Percentiles rank a stretch among this genome's conserved stretches.
These are phyloP conservation scores for Daktulosphaira vitifoliae DNA, from an alignment of 1,140 invertebrate species.

Conservation along the genomic window DNA sequence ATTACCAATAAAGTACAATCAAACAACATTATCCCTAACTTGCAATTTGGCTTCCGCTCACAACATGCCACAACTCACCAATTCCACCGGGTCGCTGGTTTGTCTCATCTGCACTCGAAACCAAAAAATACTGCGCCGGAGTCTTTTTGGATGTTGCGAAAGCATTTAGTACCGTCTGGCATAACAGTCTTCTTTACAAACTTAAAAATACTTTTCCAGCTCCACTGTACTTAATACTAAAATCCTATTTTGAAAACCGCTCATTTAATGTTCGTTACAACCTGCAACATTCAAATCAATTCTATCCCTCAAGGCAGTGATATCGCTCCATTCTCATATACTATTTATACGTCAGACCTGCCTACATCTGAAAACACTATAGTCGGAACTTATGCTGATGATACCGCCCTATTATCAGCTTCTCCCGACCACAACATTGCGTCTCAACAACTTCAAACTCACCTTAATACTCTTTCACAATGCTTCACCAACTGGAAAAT, in stretches of 20 bases:
- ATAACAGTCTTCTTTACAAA: not conserved
- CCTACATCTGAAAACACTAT: not conserved
- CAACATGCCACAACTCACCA: slow-evolving; percentile 13
- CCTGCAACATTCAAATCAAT: not conserved
- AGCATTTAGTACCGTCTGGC: slow-evolving; percentile 36
- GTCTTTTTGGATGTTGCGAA: slow-evolving; percentile 41
- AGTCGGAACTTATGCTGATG: slow-evolving; percentile 24
- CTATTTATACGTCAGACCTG: slow-evolving; percentile 23
- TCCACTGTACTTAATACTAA: not conserved
- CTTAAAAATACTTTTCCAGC: not conserved
- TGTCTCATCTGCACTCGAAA: slow-evolving; percentile 2
- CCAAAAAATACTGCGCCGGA: slow-evolving; percentile 37
- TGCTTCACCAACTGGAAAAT: no score
- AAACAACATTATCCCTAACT: slow-evolving; percentile 25
- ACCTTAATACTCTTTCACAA: not conserved
- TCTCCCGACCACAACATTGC: not conserved
- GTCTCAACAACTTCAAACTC: not conserved
- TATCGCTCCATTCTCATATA: slow-evolving; percentile 27
- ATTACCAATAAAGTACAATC: slow-evolving; percentile 10
- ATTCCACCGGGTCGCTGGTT: not conserved
- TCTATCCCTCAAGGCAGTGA: slow-evolving; percentile 16
- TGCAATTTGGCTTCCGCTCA: slow-evolving; percentile 22
- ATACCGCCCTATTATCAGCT: slow-evolving; percentile 22
- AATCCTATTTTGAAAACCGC: not conserved
- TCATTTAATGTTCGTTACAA: slow-evolving; percentile 1